phyloP scores from a whole-genome alignment of 37 sponge, comb jelly and placozoan genomes.

The Eunapius fragilis region DNA sequence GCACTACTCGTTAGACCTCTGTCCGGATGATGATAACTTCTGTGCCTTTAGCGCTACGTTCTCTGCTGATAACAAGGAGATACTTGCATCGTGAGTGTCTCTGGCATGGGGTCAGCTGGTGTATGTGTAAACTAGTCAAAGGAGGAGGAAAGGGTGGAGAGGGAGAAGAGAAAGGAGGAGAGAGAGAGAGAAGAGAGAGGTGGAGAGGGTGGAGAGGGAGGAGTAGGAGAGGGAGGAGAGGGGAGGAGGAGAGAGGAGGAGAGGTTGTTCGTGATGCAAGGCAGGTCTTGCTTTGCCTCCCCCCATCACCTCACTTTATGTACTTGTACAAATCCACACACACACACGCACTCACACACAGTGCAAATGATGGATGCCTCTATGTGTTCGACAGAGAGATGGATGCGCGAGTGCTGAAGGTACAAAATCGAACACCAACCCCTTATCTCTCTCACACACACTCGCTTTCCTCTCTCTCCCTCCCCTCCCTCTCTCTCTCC shows the following conservation, averaged over 20 bases:
- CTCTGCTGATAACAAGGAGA: constrained; percentile 66
- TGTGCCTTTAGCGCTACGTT: constrained; percentile 51
- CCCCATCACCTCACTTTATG: too few species aligned
- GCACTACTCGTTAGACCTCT: constrained; percentile 47
- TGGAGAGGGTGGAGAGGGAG: too few species aligned
- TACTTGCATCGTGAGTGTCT: constrained; percentile 68
- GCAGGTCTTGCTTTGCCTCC: background rate
- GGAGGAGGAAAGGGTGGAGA: too few species aligned
- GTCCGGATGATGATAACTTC: constrained; percentile 51
- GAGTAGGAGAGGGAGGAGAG: too few species aligned
- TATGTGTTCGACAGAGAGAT: constrained; percentile 74
- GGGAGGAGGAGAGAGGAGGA: too few species aligned
- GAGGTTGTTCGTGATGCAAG: background rate
- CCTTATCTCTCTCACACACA: background rate
- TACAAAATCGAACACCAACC: background rate
- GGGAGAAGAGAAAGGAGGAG: too few species aligned
- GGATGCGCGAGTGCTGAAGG: constrained; percentile 47
- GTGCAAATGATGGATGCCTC: constrained; percentile 73
- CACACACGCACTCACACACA: too few species aligned
- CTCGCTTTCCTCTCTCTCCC: background rate
- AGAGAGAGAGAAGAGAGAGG: too few species aligned
- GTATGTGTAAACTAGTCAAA: too few species aligned
- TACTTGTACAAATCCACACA: too few species aligned
- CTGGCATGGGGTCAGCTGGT: background rate
- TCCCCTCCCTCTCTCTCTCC: background rate